These are phyloP conservation scores for Embidobia sp. DNA, from an alignment of 2,888 invertebrate genomes.

Conservation along the genomic window DNA sequence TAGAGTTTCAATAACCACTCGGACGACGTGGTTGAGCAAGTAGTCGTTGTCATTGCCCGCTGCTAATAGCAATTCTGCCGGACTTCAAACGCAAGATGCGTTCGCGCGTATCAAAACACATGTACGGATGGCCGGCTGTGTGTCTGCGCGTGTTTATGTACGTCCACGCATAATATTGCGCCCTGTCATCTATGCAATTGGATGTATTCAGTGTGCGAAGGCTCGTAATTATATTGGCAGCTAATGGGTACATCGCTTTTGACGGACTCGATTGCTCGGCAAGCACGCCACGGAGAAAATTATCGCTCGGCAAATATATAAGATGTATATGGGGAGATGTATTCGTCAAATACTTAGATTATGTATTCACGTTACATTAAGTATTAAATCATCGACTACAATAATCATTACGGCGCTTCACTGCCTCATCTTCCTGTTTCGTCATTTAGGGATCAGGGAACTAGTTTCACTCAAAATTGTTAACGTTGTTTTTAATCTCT, in stretches of 20 bases:
- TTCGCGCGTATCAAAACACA: slow-evolving; percentile 67
- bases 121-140: slow-evolving; percentile 55
- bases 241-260: slow-evolving; percentile 76
- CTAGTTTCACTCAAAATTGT: no score
- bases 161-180: slow-evolving; percentile 59
- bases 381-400: neutral
- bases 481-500: no score
- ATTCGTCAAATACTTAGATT: slow-evolving; percentile 34
- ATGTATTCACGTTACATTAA: slow-evolving; percentile 33
- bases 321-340: slow-evolving; percentile 53
- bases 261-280: slow-evolving; percentile 76
- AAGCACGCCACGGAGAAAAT: slow-evolving; percentile 76
- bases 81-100: slow-evolving; percentile 76
- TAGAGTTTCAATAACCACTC: slow-evolving; percentile 77
- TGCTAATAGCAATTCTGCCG: slow-evolving; percentile 75
- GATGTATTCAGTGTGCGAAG: slow-evolving; percentile 54
- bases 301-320: slow-evolving; percentile 65
- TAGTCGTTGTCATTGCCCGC: slow-evolving; percentile 69
- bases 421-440: neutral
- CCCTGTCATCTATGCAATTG: slow-evolving; percentile 51
- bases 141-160: slow-evolving; percentile 47
- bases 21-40: slow-evolving; percentile 50
- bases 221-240: slow-evolving; percentile 76
- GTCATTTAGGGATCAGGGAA: no score
- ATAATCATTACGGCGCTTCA: neutral